Conservation (phyloP, 2,113 vertebrate genomes). For the Ailurus styani region DNA sequence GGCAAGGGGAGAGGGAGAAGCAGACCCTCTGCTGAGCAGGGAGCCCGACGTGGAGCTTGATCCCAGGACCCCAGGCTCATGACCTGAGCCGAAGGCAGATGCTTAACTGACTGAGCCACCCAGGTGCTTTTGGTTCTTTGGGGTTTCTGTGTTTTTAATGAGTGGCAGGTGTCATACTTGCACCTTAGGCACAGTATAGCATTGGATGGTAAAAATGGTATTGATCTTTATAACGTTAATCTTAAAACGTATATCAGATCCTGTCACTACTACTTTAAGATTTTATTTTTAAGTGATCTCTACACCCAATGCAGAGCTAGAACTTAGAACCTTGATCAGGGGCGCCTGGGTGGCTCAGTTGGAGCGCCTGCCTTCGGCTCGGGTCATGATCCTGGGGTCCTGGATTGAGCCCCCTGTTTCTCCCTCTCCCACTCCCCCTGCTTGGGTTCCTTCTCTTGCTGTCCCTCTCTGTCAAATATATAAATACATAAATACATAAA, state of each 20-base stretch:
- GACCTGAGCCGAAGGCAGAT: background rate
- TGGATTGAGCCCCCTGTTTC: too few relatives aligned
- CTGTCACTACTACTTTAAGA: background rate
- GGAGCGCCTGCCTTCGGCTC: too few relatives aligned
- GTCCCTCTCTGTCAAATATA: too few relatives aligned
- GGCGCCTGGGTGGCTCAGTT: too few relatives aligned
- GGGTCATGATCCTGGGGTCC: too few relatives aligned
- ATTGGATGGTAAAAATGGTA: background rate
- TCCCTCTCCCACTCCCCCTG: too few relatives aligned
- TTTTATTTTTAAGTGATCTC: background rate
- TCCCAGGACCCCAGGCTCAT: background rate
- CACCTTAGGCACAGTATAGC: background rate
- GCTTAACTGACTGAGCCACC: background rate
- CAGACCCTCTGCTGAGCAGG: background rate
- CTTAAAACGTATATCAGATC: background rate
- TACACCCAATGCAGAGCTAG: background rate
- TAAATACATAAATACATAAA: too few relatives aligned
- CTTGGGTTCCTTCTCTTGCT: too few relatives aligned
- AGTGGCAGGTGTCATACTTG: background rate
- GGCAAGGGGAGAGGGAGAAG: background rate
- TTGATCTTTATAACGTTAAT: background rate
- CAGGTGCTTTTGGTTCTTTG: background rate
- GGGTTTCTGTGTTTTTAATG: background rate
- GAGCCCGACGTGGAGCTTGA: accelerated
- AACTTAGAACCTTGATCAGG: background rate